A percentile compares a stretch with the other conserved stretches of the same genome.
Conservation (phyloP, 2,888 invertebrate species). For the Apomyelois bistriatella region DNA sequence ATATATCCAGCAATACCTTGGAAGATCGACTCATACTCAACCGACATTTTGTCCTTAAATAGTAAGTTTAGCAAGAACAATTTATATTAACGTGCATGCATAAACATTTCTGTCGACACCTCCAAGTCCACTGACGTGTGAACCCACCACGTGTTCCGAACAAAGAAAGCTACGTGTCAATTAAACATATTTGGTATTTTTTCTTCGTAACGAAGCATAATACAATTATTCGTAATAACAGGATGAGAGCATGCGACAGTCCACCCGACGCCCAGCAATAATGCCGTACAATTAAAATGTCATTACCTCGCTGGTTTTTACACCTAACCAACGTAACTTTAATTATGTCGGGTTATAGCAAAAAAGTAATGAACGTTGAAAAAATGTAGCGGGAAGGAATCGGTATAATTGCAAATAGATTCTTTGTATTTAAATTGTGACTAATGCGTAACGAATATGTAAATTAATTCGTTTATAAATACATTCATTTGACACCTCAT, state of each 20-base stretch:
- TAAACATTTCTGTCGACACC: slow-evolving; percentile 1
- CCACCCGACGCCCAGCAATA: slow-evolving; percentile 61
- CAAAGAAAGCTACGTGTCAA: slow-evolving; percentile 75
- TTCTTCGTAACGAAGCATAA: slow-evolving; percentile 77
- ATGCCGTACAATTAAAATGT: slow-evolving; percentile 74
- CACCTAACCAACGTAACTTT: slow-evolving; percentile 65
- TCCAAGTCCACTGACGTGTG: slow-evolving; percentile 40
- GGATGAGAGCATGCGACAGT: slow-evolving; percentile 73
- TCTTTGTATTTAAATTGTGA: slow-evolving; percentile 1
- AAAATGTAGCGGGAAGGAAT: slow-evolving; percentile 6
- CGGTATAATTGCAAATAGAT: slow-evolving; percentile 12
- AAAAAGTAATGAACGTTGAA: slow-evolving; percentile 28
- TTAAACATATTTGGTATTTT: slow-evolving; percentile 72
- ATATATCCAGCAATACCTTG: no score
- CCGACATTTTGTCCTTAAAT: neutral
- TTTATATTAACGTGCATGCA: neutral
- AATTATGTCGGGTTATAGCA: slow-evolving; percentile 57
- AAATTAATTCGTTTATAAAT: no score
- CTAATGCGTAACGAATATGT: no score
- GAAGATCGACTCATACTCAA: no score
- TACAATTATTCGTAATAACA: slow-evolving; percentile 78
- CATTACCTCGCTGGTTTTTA: slow-evolving; percentile 72
- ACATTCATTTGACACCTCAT: no score
- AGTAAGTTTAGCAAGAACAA: neutral
- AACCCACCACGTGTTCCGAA: slow-evolving; percentile 64